These are phyloP conservation scores for Ryuthela nishihirai DNA, from an alignment of 2,888 invertebrate genomes.

Conservation along the genomic window DNA sequence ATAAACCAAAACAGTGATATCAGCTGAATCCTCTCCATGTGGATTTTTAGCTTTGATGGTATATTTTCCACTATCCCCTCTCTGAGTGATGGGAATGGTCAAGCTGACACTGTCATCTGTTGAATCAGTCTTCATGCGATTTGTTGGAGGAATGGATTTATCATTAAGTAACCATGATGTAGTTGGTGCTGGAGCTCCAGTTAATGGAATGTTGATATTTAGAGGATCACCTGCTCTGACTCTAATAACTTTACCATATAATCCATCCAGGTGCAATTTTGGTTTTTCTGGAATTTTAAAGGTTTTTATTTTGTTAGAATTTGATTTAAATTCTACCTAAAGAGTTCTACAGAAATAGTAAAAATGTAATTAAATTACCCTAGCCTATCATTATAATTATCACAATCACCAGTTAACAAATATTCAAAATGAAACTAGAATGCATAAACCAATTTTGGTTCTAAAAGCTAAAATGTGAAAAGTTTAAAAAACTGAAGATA, in stretches of 20 bases:
- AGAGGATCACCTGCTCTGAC: constrained; percentile 96
- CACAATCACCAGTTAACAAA: too few relatives aligned
- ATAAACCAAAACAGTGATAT: constrained; percentile 57
- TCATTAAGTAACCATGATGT: constrained; percentile 69
- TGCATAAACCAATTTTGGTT: too few relatives aligned
- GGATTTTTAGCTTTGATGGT: constrained; percentile 50
- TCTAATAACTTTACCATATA: constrained; percentile 87
- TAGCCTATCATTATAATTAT: too few relatives aligned
- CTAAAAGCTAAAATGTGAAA: too few relatives aligned
- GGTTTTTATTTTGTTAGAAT: background rate
- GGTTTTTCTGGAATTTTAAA: constrained; percentile 68
- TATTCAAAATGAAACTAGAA: too few relatives aligned
- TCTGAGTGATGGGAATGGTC: constrained; percentile 70
- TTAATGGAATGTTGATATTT: constrained; percentile 85
- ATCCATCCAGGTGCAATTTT: constrained; percentile 78
- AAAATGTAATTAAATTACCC: too few relatives aligned
- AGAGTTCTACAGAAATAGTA: too few relatives aligned
- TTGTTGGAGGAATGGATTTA: constrained; percentile 49
- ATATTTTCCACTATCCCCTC: constrained; percentile 50
- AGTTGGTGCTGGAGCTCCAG: constrained; percentile 88
- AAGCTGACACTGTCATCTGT: constrained; percentile 33
- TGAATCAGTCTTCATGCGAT: constrained; percentile 49
- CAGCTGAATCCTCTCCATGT: constrained; percentile 50
- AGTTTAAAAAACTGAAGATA: too few relatives aligned
- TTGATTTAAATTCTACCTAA: too few relatives aligned